Percentiles rank a stretch among this genome's conserved stretches.
phyloP scores from a whole-genome alignment of 1,140 invertebrate species.

The Drosophila tropicalis region DNA sequence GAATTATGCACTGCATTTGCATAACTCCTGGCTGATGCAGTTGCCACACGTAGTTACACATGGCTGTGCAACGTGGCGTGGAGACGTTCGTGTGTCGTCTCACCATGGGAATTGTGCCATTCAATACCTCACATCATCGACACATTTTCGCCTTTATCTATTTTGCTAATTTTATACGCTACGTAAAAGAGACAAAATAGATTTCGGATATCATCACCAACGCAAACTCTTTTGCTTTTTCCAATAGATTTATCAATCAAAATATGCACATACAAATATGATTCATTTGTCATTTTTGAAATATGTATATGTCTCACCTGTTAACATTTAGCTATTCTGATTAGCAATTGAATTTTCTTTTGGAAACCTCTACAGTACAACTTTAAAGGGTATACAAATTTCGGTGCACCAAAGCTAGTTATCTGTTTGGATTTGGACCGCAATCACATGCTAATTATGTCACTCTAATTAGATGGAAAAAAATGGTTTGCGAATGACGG shows the following conservation, averaged over 20 bases:
- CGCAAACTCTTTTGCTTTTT: too few species aligned
- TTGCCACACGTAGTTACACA: conserved; percentile 40
- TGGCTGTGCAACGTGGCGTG: conserved; percentile 49
- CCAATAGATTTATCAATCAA: too few species aligned
- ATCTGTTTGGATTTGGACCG: not conserved
- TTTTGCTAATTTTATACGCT: not conserved
- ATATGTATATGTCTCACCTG: too few species aligned
- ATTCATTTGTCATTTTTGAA: too few species aligned
- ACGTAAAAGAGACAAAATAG: not conserved
- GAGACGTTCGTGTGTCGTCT: conserved; percentile 41
- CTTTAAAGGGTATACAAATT: not conserved
- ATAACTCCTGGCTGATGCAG: conserved; percentile 56
- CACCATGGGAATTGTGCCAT: conserved; percentile 59
- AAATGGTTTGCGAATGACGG: not conserved
- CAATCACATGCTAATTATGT: conserved; percentile 58
- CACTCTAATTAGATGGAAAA: conserved; percentile 31
- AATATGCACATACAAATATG: too few species aligned
- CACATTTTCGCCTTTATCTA: not conserved
- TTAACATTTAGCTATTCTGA: too few species aligned
- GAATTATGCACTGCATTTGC: conserved; percentile 61
- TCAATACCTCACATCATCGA: conserved; percentile 9
- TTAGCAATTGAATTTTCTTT: not conserved
- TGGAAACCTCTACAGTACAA: not conserved
- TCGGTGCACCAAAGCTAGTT: not conserved
- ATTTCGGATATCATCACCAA: not conserved